These are phyloP conservation scores for Galendromus occidentalis DNA, from an alignment of 1,140 invertebrate genomes.

Conservation along the genomic window DNA sequence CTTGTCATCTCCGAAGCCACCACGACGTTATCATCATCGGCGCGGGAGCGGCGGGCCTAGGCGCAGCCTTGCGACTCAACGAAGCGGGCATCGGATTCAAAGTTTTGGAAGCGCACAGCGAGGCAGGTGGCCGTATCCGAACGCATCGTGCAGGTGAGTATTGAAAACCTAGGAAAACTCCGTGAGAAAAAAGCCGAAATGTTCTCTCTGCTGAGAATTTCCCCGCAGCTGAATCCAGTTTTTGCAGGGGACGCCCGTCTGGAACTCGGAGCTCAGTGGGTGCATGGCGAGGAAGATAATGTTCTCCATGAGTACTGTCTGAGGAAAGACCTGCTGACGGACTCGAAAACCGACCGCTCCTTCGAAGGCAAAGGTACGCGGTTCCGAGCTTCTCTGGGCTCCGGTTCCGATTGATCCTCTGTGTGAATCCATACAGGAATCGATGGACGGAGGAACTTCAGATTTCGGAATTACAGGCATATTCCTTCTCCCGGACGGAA, in stretches of 20 bases:
- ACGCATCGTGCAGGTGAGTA: slow-evolving; percentile 18
- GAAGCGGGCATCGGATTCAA: slow-evolving; percentile 19
- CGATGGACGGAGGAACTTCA: too few relatives aligned
- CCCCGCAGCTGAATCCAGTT: too few relatives aligned
- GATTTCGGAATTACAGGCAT: neutral
- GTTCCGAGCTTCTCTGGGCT: too few relatives aligned
- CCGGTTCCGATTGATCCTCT: too few relatives aligned
- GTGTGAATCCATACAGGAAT: too few relatives aligned
- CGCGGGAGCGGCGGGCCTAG: slow-evolving; percentile 23
- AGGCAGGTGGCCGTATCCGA: slow-evolving; percentile 23
- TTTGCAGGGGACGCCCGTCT: slow-evolving; percentile 19
- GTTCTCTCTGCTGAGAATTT: too few relatives aligned
- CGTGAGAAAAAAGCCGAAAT: too few relatives aligned
- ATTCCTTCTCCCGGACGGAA: neutral
- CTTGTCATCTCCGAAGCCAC: too few relatives aligned
- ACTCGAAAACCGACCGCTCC: slow-evolving; percentile 12
- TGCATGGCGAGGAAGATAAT: slow-evolving; percentile 30
- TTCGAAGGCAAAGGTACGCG: slow-evolving; percentile 19
- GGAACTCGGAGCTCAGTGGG: slow-evolving; percentile 33
- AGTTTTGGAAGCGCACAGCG: slow-evolving; percentile 23
- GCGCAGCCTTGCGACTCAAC: slow-evolving; percentile 18
- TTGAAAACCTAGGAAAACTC: too few relatives aligned
- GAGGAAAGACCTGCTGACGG: slow-evolving; percentile 22
- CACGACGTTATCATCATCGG: slow-evolving; percentile 22
- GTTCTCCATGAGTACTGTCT: slow-evolving; percentile 40